These are phyloP conservation scores for Diarsia mendica DNA, from an alignment of 2,888 invertebrate species.

Conservation along the genomic window DNA sequence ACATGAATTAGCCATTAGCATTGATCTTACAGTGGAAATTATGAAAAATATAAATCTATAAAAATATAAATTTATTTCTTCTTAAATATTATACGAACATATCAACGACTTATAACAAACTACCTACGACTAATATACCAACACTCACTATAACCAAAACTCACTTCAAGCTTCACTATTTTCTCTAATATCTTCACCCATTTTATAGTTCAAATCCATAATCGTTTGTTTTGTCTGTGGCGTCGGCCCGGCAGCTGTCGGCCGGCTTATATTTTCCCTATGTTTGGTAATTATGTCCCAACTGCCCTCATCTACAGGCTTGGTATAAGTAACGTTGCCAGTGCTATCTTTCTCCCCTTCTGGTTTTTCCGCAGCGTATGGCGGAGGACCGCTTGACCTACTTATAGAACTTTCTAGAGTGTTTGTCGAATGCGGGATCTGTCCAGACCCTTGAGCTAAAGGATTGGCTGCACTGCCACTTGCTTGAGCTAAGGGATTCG, in stretches of 20 bases:
- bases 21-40: neutral
- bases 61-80: conserved; percentile 54
- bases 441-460: conserved; percentile 43
- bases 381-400: conserved; percentile 83
- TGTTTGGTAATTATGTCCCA: conserved; percentile 90
- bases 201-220: conserved; percentile 81
- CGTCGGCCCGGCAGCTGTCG: conserved; percentile 59
- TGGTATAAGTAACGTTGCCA: conserved; percentile 79
- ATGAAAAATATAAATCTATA: conserved; percentile 56
- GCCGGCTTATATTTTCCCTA: conserved; percentile 82
- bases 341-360: conserved; percentile 68
- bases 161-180: conserved; percentile 78
- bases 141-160: conserved; percentile 3
- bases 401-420: conserved; percentile 86
- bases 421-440: conserved; percentile 74
- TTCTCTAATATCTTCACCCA: conserved; percentile 63
- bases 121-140: no score
- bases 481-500: conserved; percentile 54
- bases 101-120: conserved; percentile 3
- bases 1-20: neutral
- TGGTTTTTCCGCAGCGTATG: conserved; percentile 71
- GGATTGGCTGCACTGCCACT: conserved; percentile 43
- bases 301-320: conserved; percentile 79
- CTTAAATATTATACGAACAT: conserved; percentile 4
- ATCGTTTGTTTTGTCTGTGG: conserved; percentile 72